Conservation (phyloP, 2,888 invertebrate species). For the Trichopoda pennipes region DNA sequence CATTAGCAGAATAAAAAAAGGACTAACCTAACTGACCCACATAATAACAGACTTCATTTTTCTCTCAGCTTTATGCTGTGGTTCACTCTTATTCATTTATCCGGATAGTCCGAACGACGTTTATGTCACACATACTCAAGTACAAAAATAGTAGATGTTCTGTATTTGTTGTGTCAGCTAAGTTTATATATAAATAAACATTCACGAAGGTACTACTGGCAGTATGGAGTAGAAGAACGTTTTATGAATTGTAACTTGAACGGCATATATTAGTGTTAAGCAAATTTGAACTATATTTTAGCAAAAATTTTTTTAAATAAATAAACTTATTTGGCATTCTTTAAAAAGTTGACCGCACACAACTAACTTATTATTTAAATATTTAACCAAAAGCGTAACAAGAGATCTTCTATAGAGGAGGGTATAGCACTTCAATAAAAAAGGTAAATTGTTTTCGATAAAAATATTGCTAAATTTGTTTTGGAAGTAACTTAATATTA, state of each 20-base stretch:
- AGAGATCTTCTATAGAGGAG: too few species aligned
- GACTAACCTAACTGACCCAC: constrained; percentile 22
- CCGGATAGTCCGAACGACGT: constrained; percentile 16
- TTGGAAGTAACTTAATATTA: too few species aligned
- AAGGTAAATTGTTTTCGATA: too few species aligned
- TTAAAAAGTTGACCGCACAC: too few species aligned
- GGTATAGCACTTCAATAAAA: too few species aligned
- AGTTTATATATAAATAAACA: constrained; percentile 4
- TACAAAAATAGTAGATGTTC: not conserved
- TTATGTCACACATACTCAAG: constrained; percentile 2
- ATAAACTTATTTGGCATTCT: too few species aligned
- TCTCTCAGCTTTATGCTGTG: constrained; percentile 14
- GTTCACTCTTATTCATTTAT: constrained; percentile 12
- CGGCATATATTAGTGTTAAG: not conserved
- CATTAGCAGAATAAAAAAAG: constrained; percentile 12
- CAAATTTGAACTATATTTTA: not conserved
- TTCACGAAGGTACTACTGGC: not conserved
- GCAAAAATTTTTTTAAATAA: too few species aligned
- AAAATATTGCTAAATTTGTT: too few species aligned
- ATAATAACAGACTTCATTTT: constrained; percentile 30
- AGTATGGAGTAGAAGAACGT: not conserved
- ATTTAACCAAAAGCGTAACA: too few species aligned
- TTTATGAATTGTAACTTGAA: not conserved
- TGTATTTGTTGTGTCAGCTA: not conserved
- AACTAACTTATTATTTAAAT: too few species aligned